Evolutionary conservation across 2,888 invertebrate genomes (phyloP), one percentile per base, ranked within the genome.

Genomic region (Panzeria rudis): DNA sequence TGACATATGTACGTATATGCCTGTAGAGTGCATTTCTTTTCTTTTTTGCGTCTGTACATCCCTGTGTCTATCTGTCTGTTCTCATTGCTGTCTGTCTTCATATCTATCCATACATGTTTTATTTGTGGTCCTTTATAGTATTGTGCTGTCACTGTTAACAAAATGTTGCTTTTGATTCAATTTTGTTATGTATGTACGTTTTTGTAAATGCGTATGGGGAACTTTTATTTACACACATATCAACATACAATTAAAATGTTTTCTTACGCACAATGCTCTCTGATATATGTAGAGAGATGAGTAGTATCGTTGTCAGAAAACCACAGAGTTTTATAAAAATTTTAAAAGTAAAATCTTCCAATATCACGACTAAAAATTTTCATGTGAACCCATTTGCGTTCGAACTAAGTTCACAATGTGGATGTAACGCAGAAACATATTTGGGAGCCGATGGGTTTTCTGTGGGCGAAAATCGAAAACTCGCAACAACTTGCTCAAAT

Each of bases 71-170:
- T 25, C 17, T 20, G 35, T 52, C n/a, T 56, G 41, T 32, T 8
- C n/a, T n/a, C 11, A n/a, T 64, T 6, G 9, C 32, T 44, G 66
- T 38, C 35, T 76, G 32, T 11, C 75, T 15, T n/a, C 20, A 9
- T 76, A 20, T 76, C 56, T 77, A 13, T 44, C 13, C 32, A 50
- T 56, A 1, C 44, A 32, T 44, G 15, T 47, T 71, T 29, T 44
- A 56, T 56, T 20, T 71, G 41, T 20, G 23, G 72, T 32, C 20
- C 29, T 29, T 76, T 9, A 23, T 35, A 52, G 66, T 68, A 15
- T 66, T 59, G 32, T 68, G 23, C 11, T 68, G 47, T 77, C 44
- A 59, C 15, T 56, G 47, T 66, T 56, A 59, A 62, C 56, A 68
- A 11, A 59, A 23, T 54, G 44, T 68, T 68, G 25, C 52, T 68